Evolutionary conservation across 1,140 invertebrate species (phyloP), one percentile per base, ranked within the genome.

Genomic region (Tachypleus tridentatus): DNA sequence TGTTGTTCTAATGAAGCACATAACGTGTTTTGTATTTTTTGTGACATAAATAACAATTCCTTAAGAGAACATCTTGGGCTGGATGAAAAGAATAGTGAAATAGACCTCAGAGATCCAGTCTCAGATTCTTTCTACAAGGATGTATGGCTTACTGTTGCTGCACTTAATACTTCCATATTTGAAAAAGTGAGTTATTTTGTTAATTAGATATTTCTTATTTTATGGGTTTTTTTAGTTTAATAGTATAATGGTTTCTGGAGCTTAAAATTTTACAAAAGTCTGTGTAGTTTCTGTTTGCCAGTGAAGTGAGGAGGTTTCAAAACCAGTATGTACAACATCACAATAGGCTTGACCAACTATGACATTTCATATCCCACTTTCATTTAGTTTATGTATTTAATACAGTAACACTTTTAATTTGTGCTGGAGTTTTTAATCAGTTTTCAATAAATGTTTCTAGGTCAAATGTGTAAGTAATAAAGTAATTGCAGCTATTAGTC

Each of bases 111-210:
- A 51, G 91, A 95, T 77, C 87, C 88, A 0, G 80, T 88, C 51
- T 81, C 77, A 67, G 82, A 87, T 67, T 74, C 83, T 49, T 93
- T 97, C 77, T 96, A 89, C 74, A 85, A 83, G 68, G 83, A 87
- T 63, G 75, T 88, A 2, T 97, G 93, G 92, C 80, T 87, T 60
- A 78, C 80, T 54, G 87, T 82, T 58, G 92, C 92, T 5, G 80
- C 80, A 52, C 76, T 77, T 58, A 97, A 97, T 74, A 94, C 93
- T 0, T 83, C 86, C 69, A 85, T 92, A 50, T 96, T 86, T 78
- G 91, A 95, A 73, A 84, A 92, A 80, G 89, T 90, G 60, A 63
- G 51, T n/a, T 76, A 67, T 60, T 61, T 57, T n/a, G 9, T 4
- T 63, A 49, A 63, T 64, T 68, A 48, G 48, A n/a, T 58, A 51